phyloP scores from a whole-genome alignment of 1,140 invertebrate species.

The Subanguina moxae region DNA sequence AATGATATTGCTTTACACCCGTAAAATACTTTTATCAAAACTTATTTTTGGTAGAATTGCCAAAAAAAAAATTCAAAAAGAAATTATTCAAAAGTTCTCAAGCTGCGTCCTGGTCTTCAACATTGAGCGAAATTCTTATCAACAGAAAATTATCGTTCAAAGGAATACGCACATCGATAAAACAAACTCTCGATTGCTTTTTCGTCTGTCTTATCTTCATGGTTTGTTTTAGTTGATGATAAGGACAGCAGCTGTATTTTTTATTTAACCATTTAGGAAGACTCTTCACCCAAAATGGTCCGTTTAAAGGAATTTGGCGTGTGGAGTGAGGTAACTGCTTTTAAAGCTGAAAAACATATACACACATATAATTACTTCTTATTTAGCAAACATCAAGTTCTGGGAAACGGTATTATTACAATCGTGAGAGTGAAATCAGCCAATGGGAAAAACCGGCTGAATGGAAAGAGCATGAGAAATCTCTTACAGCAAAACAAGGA shows the following conservation, averaged over 20 bases:
- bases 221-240: constrained; percentile 1
- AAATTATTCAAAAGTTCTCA: too few relatives aligned
- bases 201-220: not conserved
- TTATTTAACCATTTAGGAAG: not conserved
- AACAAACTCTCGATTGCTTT: too few relatives aligned
- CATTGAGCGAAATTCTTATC: too few relatives aligned
- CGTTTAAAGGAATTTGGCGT: constrained; percentile 36
- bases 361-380: not conserved
- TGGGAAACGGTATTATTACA: constrained; percentile 48
- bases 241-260: not conserved
- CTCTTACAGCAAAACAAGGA: not conserved
- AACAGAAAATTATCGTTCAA: too few relatives aligned
- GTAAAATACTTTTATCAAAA: too few relatives aligned
- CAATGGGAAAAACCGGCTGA: constrained; percentile 45
- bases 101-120: too few relatives aligned
- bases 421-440: constrained; percentile 36
- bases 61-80: too few relatives aligned
- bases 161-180: too few relatives aligned
- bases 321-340: constrained; percentile 20
- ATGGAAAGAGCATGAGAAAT: constrained; percentile 32
- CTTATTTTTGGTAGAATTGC: too few relatives aligned
- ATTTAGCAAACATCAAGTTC: constrained; percentile 36
- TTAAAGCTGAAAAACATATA: not conserved
- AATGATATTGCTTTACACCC: too few relatives aligned
- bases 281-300: constrained; percentile 8